phyloP scores from a whole-genome alignment of 2,113 vertebrate genomes.

The Alectura lathami region DNA sequence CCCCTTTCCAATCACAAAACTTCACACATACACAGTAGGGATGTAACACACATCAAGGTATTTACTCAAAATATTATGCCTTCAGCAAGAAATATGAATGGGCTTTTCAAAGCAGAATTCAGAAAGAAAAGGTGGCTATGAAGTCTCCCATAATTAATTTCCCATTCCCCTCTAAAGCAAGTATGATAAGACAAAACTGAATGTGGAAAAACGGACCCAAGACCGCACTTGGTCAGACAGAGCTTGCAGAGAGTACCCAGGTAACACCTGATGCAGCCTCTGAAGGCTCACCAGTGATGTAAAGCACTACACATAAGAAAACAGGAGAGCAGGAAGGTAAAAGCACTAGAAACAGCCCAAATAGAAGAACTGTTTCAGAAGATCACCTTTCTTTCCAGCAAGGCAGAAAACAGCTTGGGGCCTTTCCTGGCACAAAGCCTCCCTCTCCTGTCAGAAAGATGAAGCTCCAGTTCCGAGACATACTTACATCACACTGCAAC shows the following conservation, averaged over 20 bases:
- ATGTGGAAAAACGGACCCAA: not conserved
- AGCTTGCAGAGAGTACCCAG: not conserved
- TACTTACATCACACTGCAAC: not conserved
- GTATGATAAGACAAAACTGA: not conserved
- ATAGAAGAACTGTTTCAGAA: not conserved
- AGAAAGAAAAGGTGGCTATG: not conserved
- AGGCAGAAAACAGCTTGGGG: not conserved
- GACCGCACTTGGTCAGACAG: not conserved
- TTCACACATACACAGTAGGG: not conserved
- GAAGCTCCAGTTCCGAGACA: not conserved
- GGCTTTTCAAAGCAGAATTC: not conserved
- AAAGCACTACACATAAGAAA: not conserved
- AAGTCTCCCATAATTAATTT: constrained; percentile 11
- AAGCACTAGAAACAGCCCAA: not conserved
- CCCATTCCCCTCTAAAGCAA: constrained; percentile 10
- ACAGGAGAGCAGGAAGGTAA: not conserved
- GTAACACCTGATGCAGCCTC: not conserved
- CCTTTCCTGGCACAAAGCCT: constrained; percentile 7
- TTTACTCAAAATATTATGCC: not conserved
- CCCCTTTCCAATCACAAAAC: not conserved
- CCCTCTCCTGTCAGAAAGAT: constrained; percentile 23
- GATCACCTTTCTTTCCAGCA: not conserved
- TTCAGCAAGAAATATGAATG: constrained; percentile 12
- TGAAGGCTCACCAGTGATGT: not conserved
- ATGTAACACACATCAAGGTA: not conserved